These are phyloP conservation scores for Idris sp. DNA, from an alignment of 1,140 invertebrate species.

Conservation along the genomic window DNA sequence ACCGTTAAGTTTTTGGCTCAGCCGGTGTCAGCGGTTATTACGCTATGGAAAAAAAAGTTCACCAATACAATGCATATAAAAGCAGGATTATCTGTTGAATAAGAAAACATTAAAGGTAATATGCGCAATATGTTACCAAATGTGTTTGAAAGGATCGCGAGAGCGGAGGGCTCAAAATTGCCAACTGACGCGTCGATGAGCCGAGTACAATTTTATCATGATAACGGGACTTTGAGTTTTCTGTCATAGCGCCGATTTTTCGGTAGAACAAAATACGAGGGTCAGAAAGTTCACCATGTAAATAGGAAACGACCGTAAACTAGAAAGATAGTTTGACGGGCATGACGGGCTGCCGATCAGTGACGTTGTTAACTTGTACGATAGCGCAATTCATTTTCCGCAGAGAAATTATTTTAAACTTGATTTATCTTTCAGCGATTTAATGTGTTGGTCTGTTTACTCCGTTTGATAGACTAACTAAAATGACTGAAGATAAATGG, in stretches of 20 bases:
- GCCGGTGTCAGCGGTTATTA: constrained; percentile 44
- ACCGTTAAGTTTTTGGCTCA: constrained; percentile 56
- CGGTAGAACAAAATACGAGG: constrained; percentile 41
- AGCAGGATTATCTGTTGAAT: constrained; percentile 35
- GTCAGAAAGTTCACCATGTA: constrained; percentile 39
- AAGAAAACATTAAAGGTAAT: constrained; percentile 53
- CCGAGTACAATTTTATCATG: constrained; percentile 31
- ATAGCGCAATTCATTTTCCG: constrained; percentile 20
- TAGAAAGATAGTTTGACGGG: constrained; percentile 37
- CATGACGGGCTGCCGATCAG: constrained; percentile 34
- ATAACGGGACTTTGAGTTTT: constrained; percentile 47
- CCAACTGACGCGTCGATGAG: constrained; percentile 26
- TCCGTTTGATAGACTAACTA: not conserved
- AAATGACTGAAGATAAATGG: not conserved
- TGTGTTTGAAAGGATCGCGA: constrained; percentile 35
- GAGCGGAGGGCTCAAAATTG: constrained; percentile 37
- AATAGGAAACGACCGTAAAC: constrained; percentile 41
- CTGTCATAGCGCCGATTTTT: constrained; percentile 49
- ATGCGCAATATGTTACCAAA: constrained; percentile 58
- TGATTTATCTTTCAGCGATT: constrained; percentile 20
- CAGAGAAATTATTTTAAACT: constrained; percentile 5
- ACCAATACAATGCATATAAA: constrained; percentile 51
- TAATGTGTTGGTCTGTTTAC: constrained; percentile 10
- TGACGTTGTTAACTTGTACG: constrained; percentile 15
- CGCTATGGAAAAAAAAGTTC: constrained; percentile 16